Evolutionary conservation across 1,140 invertebrate genomes (phyloP), one percentile per base, ranked within the genome.

Genomic region (Globodera rostochiensis): DNA sequence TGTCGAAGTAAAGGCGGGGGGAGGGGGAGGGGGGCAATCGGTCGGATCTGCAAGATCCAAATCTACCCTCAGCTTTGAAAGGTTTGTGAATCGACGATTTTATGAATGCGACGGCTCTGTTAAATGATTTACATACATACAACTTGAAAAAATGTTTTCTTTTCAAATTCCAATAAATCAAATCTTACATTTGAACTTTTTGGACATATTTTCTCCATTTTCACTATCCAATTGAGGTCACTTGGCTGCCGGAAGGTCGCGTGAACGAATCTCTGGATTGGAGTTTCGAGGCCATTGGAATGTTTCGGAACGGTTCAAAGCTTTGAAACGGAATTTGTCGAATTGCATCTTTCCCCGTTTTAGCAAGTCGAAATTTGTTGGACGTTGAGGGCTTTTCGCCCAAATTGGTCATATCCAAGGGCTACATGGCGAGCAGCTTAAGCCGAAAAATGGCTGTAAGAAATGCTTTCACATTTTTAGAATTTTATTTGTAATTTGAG

Each of bases 341-440:
- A 36, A 36, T 36, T 36, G 36, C 36, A 1, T 36, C 36, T 36
- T 36, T 36, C n/a, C n/a, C n/a, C n/a, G n/a, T 36, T 36, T 36
- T 36, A 36, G 36, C 36, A 36, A 36, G 36, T 36, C 36, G 36
- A 3, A 36, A 36, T 36, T 2, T 36, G 36, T 36, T 36, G 36
- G 36, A 36, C 2, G 36, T 36, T 36, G 36, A 77, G 21, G 76
- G 76, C 57, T 77, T 71, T 53, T 0, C 13, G 6, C 76, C 76
- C 7, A 8, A 6, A 6, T 19, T 80, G 46, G 57, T 47, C 6
- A 46, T 80, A 0, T 19, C 79, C 8, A 81, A 81, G 79, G 80
- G 80, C 11, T 81, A 81, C 60, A 53, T 81, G 19, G 21, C 77
- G 69, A 25, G 53, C 67, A 70, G 57, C 15, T 49, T 81, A 19